Percentiles rank a stretch among this genome's conserved stretches.
These are phyloP conservation scores for Drepana falcataria DNA, from an alignment of 2,888 invertebrate genomes.

Conservation along the genomic window DNA sequence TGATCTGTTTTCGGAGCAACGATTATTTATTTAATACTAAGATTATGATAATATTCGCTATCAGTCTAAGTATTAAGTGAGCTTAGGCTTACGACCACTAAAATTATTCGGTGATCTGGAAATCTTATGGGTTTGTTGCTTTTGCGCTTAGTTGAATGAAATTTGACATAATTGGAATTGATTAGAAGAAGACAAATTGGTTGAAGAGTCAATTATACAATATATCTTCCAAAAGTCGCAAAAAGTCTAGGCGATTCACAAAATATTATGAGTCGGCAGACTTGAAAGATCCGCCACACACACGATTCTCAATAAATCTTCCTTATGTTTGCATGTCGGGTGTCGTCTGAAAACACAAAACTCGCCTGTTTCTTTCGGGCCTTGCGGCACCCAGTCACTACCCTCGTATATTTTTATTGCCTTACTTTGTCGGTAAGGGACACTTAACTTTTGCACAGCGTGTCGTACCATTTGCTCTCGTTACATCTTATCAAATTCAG, in stretches of 20 bases:
- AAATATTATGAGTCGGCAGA: conserved; percentile 30
- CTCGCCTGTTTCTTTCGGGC: conserved; percentile 53
- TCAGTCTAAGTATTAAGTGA: no score
- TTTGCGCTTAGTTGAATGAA: no score
- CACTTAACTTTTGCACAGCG: conserved; percentile 46
- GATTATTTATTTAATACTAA: no score
- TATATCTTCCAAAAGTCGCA: not conserved
- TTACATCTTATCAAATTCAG: conserved; percentile 34
- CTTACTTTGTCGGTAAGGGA: conserved; percentile 49
- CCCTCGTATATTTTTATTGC: conserved; percentile 58
- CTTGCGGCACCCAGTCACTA: conserved; percentile 52
- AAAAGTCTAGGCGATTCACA: conserved; percentile 27
- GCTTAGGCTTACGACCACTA: no score
- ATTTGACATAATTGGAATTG: no score
- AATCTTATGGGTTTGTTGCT: no score
- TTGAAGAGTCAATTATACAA: no score
- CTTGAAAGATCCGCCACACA: conserved; percentile 51
- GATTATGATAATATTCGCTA: no score
- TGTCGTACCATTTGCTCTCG: conserved; percentile 38
- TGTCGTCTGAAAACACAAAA: conserved; percentile 50
- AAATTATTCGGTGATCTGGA: no score
- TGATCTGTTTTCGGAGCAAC: not conserved
- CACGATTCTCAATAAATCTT: conserved; percentile 64
- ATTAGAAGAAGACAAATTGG: no score
- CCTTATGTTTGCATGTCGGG: conserved; percentile 65